Conservation (phyloP, 2,888 invertebrate species). For the Hecatera dysodea region DNA sequence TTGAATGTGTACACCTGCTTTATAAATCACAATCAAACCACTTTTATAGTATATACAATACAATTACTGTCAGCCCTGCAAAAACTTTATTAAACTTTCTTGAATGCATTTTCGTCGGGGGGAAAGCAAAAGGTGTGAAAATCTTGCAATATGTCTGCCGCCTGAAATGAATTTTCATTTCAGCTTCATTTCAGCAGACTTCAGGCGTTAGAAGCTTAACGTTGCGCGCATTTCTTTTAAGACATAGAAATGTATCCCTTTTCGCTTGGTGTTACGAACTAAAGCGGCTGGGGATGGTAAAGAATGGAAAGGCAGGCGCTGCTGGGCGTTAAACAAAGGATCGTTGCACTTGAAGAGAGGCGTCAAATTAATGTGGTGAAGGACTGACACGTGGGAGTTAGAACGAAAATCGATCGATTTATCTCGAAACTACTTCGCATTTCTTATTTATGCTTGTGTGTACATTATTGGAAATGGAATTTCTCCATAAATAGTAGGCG, state of each 20-base stretch:
- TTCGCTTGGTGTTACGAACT: constrained; percentile 39
- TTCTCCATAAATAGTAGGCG: constrained; percentile 11
- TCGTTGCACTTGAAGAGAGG: constrained; percentile 62
- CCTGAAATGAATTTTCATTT: constrained; percentile 54
- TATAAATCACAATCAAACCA: constrained; percentile 5
- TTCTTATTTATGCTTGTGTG: constrained; percentile 9
- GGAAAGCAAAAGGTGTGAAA: constrained; percentile 32
- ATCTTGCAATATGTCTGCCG: constrained; percentile 44
- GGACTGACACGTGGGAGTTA: constrained; percentile 13
- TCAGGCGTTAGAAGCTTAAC: constrained; percentile 30
- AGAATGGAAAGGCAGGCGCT: constrained; percentile 26
- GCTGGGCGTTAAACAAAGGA: constrained; percentile 65
- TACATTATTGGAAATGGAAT: constrained; percentile 18
- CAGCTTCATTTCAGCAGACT: constrained; percentile 45
- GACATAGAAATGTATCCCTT: constrained; percentile 48
- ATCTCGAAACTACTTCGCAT: constrained; percentile 4
- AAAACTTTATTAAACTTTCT: constrained; percentile 12
- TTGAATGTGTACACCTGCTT: constrained; percentile 21
- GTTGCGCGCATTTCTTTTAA: constrained; percentile 6
- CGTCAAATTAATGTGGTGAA: constrained; percentile 50
- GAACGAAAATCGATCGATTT: constrained; percentile 39
- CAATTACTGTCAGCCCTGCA: neutral
- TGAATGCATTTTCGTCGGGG: constrained; percentile 16
- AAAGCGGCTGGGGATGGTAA: constrained; percentile 22
- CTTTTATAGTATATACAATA: neutral